Percentiles rank a stretch among this genome's conserved stretches.
Conservation (phyloP, 92 coral and sea anemone genomes). For the Pocillopora grandis region DNA sequence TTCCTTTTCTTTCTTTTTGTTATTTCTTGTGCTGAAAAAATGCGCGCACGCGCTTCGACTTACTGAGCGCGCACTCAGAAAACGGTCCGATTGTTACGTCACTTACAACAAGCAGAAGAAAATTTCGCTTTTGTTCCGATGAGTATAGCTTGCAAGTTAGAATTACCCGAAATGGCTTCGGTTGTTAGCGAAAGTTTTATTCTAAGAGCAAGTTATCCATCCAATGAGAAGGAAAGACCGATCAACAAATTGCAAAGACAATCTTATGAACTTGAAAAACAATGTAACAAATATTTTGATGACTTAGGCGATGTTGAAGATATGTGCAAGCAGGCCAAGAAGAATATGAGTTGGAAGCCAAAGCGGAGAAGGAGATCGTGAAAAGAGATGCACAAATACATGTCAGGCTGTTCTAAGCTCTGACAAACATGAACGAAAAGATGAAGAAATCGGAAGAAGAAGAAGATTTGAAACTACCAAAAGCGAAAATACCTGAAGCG, state of each 20-base stretch:
- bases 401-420: background rate
- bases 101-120: no score
- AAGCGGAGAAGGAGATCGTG: background rate
- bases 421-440: slow-evolving; percentile 6
- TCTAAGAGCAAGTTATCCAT: no score
- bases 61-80: no score
- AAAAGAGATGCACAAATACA: background rate
- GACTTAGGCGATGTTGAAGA: slow-evolving; percentile 3
- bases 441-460: background rate
- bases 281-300: background rate
- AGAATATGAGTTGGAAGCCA: background rate
- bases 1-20: no score
- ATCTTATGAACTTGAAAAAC: slow-evolving; percentile 9
- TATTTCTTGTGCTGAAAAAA: no score
- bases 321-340: background rate
- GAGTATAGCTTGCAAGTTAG: no score
- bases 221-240: background rate
- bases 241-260: slow-evolving; percentile 6
- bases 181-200: no score
- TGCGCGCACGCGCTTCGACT: no score
- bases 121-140: no score
- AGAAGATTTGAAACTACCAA: background rate
- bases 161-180: no score
- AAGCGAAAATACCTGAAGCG: background rate
- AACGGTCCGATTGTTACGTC: no score